A percentile compares a stretch with the other conserved stretches of the same genome.
Evolutionary conservation across 2,113 vertebrate species (phyloP).

Genomic region (Apeltes quadracus): DNA sequence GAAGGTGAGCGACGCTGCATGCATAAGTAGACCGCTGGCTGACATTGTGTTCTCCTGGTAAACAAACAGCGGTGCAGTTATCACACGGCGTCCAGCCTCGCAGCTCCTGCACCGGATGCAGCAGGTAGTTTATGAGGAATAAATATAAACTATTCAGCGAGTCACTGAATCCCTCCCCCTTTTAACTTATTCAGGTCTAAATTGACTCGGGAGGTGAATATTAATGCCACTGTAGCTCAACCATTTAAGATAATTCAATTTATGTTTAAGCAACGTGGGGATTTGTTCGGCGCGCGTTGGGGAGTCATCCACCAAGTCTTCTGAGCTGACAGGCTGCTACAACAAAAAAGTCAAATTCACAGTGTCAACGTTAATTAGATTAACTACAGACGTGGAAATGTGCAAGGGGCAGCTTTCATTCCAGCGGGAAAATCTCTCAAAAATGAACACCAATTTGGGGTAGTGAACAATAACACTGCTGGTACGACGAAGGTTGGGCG

Average conservation of each 20-base stretch:
- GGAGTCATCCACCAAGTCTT: background rate
- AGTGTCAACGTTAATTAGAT: background rate
- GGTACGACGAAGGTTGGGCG: too few relatives aligned
- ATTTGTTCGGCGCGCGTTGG: background rate
- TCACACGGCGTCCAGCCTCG: conserved; percentile 37
- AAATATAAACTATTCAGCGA: conserved; percentile 39
- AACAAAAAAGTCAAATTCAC: background rate
- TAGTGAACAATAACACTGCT: too few relatives aligned
- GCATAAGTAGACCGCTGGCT: conserved; percentile 49
- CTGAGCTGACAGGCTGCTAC: background rate
- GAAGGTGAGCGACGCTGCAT: conserved; percentile 57
- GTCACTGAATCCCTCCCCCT: background rate
- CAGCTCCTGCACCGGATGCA: conserved; percentile 9
- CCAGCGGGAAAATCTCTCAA: too few relatives aligned
- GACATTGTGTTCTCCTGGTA: conserved; percentile 44
- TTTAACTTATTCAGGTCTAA: conserved; percentile 16
- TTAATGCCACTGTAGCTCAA: conserved; percentile 40
- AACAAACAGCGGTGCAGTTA: conserved; percentile 52
- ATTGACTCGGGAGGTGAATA: conserved; percentile 18
- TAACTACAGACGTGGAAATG: too few relatives aligned
- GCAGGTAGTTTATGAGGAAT: conserved; percentile 25
- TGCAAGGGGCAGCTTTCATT: too few relatives aligned
- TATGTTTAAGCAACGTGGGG: conserved; percentile 18
- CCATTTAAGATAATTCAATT: conserved; percentile 15
- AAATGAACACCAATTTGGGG: too few relatives aligned